Conservation (phyloP, 2,888 invertebrate genomes). For the Patella pellucida region DNA sequence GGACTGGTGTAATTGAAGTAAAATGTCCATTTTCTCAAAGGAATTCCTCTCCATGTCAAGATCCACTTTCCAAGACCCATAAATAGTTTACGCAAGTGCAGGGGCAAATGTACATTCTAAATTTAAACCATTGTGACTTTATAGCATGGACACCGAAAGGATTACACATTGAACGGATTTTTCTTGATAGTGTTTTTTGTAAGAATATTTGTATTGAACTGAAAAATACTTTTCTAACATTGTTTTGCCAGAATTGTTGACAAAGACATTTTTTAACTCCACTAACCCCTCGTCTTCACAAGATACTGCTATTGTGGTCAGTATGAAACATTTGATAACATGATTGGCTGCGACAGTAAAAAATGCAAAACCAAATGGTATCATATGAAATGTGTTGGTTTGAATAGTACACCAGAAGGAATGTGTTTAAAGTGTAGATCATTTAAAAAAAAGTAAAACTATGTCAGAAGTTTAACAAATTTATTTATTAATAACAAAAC, state of each 20-base stretch:
- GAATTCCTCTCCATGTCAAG: not conserved
- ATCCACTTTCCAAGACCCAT: not conserved
- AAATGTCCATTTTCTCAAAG: constrained; percentile 3
- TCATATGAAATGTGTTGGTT: not conserved
- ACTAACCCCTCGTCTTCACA: no score
- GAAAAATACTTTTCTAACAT: not conserved
- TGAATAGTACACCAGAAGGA: not conserved
- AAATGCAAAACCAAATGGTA: not conserved
- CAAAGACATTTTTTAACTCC: not conserved
- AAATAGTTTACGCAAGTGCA: not conserved
- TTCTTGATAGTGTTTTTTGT: not conserved
- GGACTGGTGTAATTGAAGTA: not conserved
- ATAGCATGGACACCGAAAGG: not conserved
- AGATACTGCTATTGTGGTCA: not conserved
- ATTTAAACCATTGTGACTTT: constrained; percentile 2
- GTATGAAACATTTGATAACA: not conserved
- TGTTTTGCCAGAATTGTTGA: constrained; percentile 12
- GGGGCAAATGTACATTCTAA: not conserved
- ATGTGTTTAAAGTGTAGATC: constrained; percentile 1
- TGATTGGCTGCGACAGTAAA: not conserved
- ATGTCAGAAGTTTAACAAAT: no score
- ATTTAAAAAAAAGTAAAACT: no score
- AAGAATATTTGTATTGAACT: not conserved
- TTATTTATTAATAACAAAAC: no score
- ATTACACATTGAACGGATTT: not conserved